phyloP scores from a whole-genome alignment of 2,888 invertebrate species.

The Machimus atricapillus region DNA sequence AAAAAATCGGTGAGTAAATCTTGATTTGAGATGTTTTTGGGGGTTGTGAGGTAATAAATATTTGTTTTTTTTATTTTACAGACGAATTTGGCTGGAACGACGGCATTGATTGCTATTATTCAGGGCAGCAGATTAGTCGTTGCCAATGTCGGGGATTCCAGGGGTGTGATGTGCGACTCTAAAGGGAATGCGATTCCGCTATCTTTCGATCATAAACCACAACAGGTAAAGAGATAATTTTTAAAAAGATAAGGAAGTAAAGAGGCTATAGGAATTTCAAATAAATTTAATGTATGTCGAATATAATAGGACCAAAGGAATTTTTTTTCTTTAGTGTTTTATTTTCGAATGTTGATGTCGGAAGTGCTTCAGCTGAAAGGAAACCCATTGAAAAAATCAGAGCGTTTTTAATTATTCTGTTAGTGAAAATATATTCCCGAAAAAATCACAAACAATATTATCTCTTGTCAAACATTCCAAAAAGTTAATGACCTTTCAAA shows the following conservation, averaged over 20 bases:
- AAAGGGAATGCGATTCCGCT: slow-evolving; percentile 89
- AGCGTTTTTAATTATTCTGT: no score
- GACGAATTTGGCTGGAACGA: slow-evolving; percentile 84
- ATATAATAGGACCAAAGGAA: no score
- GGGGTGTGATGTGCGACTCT: slow-evolving; percentile 93
- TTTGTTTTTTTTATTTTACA: slow-evolving; percentile 49
- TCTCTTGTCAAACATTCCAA: background rate
- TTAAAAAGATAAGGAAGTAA: background rate
- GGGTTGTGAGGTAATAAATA: background rate
- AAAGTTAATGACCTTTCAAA: background rate
- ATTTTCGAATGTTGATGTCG: no score
- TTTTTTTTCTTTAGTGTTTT: no score
- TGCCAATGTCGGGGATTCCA: slow-evolving; percentile 95
- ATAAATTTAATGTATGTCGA: no score
- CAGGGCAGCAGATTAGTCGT: slow-evolving; percentile 84
- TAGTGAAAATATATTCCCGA: background rate
- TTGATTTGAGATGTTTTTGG: background rate
- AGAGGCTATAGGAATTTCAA: background rate
- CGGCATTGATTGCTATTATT: slow-evolving; percentile 87
- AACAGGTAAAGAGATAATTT: slow-evolving; percentile 71
- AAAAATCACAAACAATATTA: background rate
- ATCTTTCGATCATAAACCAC: slow-evolving; percentile 96
- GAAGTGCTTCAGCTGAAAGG: no score
- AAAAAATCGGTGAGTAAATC: slow-evolving; percentile 68
- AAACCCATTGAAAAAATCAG: no score